phyloP scores from a whole-genome alignment of 2,113 vertebrate genomes.

The Poecile atricapillus region DNA sequence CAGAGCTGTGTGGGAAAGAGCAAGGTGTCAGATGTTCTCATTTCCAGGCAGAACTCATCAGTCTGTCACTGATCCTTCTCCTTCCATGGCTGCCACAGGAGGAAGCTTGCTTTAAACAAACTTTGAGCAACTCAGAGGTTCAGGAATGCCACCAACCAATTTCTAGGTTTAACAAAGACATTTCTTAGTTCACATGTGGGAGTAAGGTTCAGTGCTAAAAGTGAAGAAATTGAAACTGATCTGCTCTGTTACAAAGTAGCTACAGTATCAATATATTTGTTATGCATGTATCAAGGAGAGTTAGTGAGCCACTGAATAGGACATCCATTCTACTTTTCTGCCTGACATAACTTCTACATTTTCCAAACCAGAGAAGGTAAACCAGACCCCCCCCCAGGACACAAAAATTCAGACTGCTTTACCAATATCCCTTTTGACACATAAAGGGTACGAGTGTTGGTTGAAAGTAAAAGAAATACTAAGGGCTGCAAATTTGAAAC shows the following conservation, averaged over 20 bases:
- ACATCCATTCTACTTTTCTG: not conserved
- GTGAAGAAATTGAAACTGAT: not conserved
- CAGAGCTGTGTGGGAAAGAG: not conserved
- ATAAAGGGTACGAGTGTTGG: not conserved
- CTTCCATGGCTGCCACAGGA: not conserved
- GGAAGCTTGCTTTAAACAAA: not conserved
- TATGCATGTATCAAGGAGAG: not conserved
- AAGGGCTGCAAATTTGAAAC: not conserved
- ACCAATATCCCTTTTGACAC: not conserved
- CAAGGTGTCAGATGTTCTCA: not conserved
- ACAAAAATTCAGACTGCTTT: not conserved
- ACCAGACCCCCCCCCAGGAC: not conserved
- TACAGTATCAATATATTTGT: not conserved
- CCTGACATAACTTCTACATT: not conserved
- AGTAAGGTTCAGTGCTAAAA: not conserved
- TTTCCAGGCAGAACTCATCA: not conserved
- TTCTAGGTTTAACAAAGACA: not conserved
- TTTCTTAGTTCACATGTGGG: not conserved
- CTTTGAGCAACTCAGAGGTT: not conserved
- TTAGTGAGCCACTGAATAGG: not conserved
- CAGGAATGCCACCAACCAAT: not conserved
- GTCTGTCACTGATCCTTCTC: not conserved
- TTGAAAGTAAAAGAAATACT: not conserved
- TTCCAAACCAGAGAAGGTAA: not conserved
- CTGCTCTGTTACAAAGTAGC: not conserved